Base-by-base conservation (phyloP, 2,888 invertebrate genomes). In the Athalia cordata region DNA sequence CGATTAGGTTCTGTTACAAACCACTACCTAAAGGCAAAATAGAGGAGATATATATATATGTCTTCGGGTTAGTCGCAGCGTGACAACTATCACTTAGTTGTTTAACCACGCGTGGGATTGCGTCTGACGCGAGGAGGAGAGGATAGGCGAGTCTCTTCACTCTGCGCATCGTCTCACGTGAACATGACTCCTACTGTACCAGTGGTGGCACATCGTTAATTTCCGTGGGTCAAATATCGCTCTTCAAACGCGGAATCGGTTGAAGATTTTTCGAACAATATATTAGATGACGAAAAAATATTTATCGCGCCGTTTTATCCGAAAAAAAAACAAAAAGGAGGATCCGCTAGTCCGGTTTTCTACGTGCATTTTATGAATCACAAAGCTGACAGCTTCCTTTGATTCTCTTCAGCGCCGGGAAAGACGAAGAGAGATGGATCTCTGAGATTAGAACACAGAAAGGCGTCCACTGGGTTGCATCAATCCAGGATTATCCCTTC, bases 381-480 rank as follows among this genome's bases (percentile, higher is more conserved):
- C 59, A 72, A 72, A 72, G 45, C 57, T 13, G 72, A 72, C 57
- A 72, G 59, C 47, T 72, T 72, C 47, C 72, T 72, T 72, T 72
- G 72, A 72, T 59, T 72, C 47, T 47, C 45, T 59, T 59, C 8
- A 13, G 47, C 55, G 55, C 9, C 13, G 13, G 47, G 13, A 59
- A 4, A 72, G 59, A 72, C 59, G 47, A 49, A 72, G 13, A 72
- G 59, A 59, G 72, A 72, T 59, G 59, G 59, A 72, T 72, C 72
- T 59, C 59, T 8, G 59, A 72, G 72, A 4, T 87, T 79, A 6
- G 85, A 84, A 4, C 81, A 86, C 64, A 87, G 88, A 61, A 79
- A 84, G 8, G 49, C 59, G 59, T 72, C 59, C 45, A 43, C 72
- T 47, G 72, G 59, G 72, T 59, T 72, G 72, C 81, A 81, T 81